Base-by-base conservation (phyloP, 2,113 vertebrate species). In the Serinus canaria region DNA sequence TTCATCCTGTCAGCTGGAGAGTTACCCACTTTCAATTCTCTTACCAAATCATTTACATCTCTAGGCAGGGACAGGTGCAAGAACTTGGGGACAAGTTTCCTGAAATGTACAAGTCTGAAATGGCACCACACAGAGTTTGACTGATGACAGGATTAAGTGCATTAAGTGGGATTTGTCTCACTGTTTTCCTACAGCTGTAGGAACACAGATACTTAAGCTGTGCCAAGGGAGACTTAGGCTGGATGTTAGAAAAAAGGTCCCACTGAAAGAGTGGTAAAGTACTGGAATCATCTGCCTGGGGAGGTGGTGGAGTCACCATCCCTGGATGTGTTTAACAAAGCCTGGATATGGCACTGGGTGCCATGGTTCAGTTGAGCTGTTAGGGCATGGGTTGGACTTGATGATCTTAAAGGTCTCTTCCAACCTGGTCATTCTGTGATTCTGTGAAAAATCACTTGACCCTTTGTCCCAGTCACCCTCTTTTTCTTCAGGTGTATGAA, bases 361-460 rank as follows among this genome's bases (percentile, higher is more conserved):
- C 37, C 18, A 10, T 5, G 37, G 37, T 41, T 43, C 15, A 28
- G 14, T 15, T 66, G 25, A 22, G 37, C 15, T 53, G 39, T 44
- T 43, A 11, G 39, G n/a, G 16, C 8, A 6, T 7, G 76, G 19
- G 18, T 17, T 43, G 24, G 30, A 52, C 47, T 28, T 4, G 0
- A 12, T 39, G 20, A 41, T 27, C 30, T n/a, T 22, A 5, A 18
- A 64, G 39, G 31, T 35, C 31, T 30, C 24, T 11, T 64, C 49
- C 49, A 53, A 11, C 20, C 20, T 20, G 4, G 22, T 41, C 13
- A 10, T 50, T 49, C 55, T 58, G 41, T 28, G 55, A 17, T 35
- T 60, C 35, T 78, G 37, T 27, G 30, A 52, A 87, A 87, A 89
- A 80, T 20, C n/a, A 66, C 1, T 1, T 62, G 4, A 31, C 25